Evolutionary conservation across 2,113 vertebrate genomes (phyloP), one percentile per base, ranked within the genome.

Genomic region (Stegastes partitus): DNA sequence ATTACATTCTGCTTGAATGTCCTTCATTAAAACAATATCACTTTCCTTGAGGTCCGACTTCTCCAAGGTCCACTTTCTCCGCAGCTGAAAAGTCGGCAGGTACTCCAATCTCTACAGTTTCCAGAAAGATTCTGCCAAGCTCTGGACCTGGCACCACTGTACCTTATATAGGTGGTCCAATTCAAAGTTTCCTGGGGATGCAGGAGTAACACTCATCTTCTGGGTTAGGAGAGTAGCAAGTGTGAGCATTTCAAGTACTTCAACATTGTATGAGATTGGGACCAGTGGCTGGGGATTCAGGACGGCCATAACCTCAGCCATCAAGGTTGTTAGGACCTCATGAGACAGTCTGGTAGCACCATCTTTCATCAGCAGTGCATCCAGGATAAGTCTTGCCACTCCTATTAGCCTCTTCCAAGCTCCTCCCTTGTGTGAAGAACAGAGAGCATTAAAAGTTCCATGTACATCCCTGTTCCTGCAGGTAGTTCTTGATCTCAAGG

Each of bases 241-340:
- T 4, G 69, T 26, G 34, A 74, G 49, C 11, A 74, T 25, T 45
- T 44, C 26, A 34, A 49, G 65, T 14, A 22, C 16, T 6, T 64
- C 59, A 11, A 50, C 21, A 31, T 74, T 49, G 2, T 39, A 21
- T 21, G 71, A 71, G 28, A 71, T 19, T 5, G 68, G 68, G 4
- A 59, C 44, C n/a, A 71, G 19, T 10, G 55, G 55, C 18, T 14
- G 6, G 1, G 42, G 19, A 34, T 71, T 59, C 19, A 71, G 49
- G 2, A 71, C 59, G 4, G 68, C 68, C 44, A 49, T 74, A n/a
- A 83, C 65, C 28, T 86, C 81, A 3, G 74, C 80, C 63, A 86
- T 70, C 6, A 87, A 51, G 8, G 65, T 87, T 15, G 65, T 26
- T 11, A 86, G 12, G 10, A 80, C 70, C 25, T 87, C 66, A 25